Conservation (phyloP, 2,888 invertebrate species). For the Lochmaea crataegi region DNA sequence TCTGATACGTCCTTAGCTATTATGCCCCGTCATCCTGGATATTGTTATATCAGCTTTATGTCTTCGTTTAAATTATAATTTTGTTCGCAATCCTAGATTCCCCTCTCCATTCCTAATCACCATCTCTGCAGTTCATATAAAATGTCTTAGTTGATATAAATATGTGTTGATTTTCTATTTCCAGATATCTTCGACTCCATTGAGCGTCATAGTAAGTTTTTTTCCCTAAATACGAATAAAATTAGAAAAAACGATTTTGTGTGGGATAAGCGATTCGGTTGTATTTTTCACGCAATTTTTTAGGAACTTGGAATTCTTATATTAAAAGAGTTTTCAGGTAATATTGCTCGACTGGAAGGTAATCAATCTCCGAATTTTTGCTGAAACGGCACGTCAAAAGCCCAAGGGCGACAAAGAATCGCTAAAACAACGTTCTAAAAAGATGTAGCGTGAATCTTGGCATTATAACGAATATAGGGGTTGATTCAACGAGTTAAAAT, state of each 20-base stretch:
- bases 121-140: conserved; percentile 2
- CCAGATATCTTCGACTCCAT: too few species aligned
- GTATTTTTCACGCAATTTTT: conserved; percentile 11
- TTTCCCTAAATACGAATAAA: neutral
- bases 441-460: conserved; percentile 21
- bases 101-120: neutral
- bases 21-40: conserved; percentile 21
- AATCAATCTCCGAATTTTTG: conserved; percentile 21
- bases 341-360: conserved; percentile 8
- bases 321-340: conserved; percentile 15
- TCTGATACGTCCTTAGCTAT: conserved; percentile 11
- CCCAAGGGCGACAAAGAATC: conserved; percentile 14
- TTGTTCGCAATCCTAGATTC: conserved; percentile 6
- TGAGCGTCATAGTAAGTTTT: neutral
- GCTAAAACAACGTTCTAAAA: conserved; percentile 19
- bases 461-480: conserved; percentile 19
- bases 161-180: conserved; percentile 13
- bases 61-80: conserved; percentile 33
- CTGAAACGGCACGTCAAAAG: conserved; percentile 5
- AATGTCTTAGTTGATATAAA: conserved; percentile 1
- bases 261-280: neutral
- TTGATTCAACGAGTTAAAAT: neutral
- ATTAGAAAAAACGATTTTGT: conserved; percentile 1
- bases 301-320: conserved; percentile 2
- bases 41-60: conserved; percentile 33